phyloP scores from a whole-genome alignment of 2,888 invertebrate genomes.

The Aleiodes alternator region DNA sequence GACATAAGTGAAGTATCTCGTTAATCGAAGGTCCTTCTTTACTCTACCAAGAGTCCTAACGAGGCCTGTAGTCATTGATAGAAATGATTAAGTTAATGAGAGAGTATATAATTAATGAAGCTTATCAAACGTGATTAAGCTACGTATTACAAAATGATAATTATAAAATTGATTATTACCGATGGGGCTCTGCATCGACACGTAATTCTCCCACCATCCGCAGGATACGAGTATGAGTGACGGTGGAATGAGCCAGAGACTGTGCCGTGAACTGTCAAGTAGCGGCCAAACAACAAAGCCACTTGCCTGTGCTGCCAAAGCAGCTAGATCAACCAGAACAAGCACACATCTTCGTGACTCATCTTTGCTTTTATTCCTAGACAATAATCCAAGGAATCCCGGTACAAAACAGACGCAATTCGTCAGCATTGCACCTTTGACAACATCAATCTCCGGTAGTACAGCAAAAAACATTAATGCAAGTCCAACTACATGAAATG shows the following conservation, averaged over 20 bases:
- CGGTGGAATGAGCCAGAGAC: slow-evolving; percentile 91
- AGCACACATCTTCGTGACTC: slow-evolving; percentile 87
- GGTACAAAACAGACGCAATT: slow-evolving; percentile 97
- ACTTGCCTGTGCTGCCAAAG: slow-evolving; percentile 92
- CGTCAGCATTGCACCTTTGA: slow-evolving; percentile 96
- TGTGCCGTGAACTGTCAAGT: slow-evolving; percentile 82
- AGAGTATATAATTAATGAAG: neutral
- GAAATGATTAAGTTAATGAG: slow-evolving; percentile 6
- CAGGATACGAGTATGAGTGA: slow-evolving; percentile 91
- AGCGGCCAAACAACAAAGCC: slow-evolving; percentile 96
- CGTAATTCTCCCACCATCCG: slow-evolving; percentile 99
- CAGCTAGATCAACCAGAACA: slow-evolving; percentile 88
- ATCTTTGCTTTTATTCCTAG: slow-evolving; percentile 83
- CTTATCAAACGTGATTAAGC: neutral
- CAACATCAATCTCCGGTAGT: slow-evolving; percentile 93
- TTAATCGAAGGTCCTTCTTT: slow-evolving; percentile 86
- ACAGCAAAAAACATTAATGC: slow-evolving; percentile 91
- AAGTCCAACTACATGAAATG: slow-evolving; percentile 91
- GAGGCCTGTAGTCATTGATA: slow-evolving; percentile 76
- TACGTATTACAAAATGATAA: slow-evolving; percentile 16
- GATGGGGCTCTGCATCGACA: slow-evolving; percentile 89
- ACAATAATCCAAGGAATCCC: slow-evolving; percentile 84
- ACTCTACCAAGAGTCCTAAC: slow-evolving; percentile 86
- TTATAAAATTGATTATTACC: slow-evolving; percentile 73
- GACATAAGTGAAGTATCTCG: slow-evolving; percentile 92